Conservation (phyloP, 2,113 vertebrate genomes). For the Tachycineta bicolor region DNA sequence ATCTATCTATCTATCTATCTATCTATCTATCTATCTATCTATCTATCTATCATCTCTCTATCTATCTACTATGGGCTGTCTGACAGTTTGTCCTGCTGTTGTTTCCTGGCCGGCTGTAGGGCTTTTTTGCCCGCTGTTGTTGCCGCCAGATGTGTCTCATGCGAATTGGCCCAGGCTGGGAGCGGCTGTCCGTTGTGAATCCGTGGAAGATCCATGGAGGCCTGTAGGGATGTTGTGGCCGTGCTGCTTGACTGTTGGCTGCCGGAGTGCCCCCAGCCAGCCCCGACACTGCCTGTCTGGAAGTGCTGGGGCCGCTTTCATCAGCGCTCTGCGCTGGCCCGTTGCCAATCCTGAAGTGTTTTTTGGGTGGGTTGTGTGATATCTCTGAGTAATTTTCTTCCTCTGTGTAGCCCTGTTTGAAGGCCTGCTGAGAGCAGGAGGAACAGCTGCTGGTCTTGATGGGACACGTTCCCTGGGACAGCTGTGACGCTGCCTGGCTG, state of each 20-base stretch:
- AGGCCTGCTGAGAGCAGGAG: neutral
- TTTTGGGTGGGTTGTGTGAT: accelerated
- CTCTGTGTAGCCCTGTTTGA: neutral
- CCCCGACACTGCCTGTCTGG: accelerated
- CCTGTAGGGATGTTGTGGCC: accelerated
- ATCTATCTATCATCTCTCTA: accelerated
- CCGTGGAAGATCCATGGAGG: neutral
- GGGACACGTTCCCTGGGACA: neutral
- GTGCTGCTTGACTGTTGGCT: accelerated
- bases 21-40: no score
- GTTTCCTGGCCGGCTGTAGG: neutral
- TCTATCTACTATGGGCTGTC: accelerated
- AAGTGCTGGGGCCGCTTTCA: neutral
- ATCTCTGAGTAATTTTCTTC: accelerated
- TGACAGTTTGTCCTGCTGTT: accelerated
- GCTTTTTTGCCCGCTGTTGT: neutral
- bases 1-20: neutral
- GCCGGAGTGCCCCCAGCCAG: neutral
- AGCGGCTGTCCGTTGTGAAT: accelerated
- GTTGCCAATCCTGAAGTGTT: neutral
- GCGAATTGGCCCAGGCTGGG: neutral
- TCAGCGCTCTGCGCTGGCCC: neutral
- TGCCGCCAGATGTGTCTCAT: neutral
- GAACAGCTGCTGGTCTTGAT: neutral
- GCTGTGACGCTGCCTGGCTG: neutral